Conservation (phyloP, 2,113 vertebrate species). For the Sapajus apella region DNA sequence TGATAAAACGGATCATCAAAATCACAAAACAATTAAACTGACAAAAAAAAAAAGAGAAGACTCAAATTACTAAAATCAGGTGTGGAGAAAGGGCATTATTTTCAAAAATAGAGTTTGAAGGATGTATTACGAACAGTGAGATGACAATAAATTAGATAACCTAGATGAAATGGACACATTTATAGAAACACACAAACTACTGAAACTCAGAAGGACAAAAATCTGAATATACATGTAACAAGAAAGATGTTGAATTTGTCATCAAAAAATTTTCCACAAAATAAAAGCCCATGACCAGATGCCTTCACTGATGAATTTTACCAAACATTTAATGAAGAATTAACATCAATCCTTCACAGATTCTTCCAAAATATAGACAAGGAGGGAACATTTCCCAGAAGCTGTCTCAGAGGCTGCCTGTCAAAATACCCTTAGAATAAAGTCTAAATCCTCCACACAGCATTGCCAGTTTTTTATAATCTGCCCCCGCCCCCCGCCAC, state of each 20-base stretch:
- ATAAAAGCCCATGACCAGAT: not conserved
- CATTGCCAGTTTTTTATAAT: not conserved
- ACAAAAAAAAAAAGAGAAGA: not conserved
- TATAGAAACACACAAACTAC: not conserved
- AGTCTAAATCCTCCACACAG: not conserved
- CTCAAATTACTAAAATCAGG: not conserved
- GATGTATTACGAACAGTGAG: not conserved
- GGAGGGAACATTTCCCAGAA: not conserved
- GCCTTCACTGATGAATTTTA: not conserved
- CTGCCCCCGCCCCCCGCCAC: not conserved
- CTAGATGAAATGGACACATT: not conserved
- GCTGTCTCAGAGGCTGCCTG: not conserved
- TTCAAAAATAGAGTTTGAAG: not conserved
- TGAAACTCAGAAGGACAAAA: not conserved
- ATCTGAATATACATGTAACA: not conserved
- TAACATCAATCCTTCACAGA: not conserved
- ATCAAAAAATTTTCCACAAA: not conserved
- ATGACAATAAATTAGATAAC: not conserved
- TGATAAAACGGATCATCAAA: not conserved
- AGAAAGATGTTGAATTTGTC: not conserved
- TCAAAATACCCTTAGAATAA: not conserved
- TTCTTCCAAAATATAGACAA: not conserved
- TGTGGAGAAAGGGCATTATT: not conserved
- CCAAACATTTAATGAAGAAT: not conserved
- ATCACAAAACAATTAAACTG: not conserved